Evolutionary conservation across 1,140 invertebrate species (phyloP), one percentile per base, ranked within the genome.

Genomic region (Holcopasites calliopsidis): DNA sequence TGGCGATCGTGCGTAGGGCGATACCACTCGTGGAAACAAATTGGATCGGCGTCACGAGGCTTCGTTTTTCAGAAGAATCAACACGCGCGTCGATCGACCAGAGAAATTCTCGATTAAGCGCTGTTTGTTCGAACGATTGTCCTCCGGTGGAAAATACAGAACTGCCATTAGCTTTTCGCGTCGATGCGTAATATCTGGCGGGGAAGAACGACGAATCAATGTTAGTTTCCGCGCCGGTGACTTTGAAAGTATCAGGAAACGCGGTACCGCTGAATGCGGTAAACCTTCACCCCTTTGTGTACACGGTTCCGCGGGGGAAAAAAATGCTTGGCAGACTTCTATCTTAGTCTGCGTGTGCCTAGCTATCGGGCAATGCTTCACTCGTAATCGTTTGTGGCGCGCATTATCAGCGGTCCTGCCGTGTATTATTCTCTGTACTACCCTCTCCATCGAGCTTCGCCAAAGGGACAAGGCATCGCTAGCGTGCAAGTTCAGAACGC

Each of bases 401-500:
- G 31, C 33, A 10, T 68, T 54, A 52, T 68, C 49, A 13, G 6
- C 28, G 50, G 3, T 8, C 31, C 18, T 8, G 33, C 52, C 40
- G 26, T 31, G 44, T 47, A n/a, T 26, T 47, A 16, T 47, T 16
- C 16, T 62, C 8, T 21, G 0, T 11, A 16, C 18, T 3, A 3
- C 35, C 40, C 3, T 16, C 18, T 13, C 13, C 16, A 8, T 16
- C 13, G 5, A 11, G 0, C 40, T 8, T 23, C 31, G 54, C 38
- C 68, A 71, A 60, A 44, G 61, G 21, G 21, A 66, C 40, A 47
- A 57, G 44, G 35, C 38, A 23, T 66, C 6, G 49, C 28, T 26
- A 13, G 55, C 57, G 68, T 55, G 71, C 60, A 50, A 49, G 42
- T 66, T 47, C 64, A 47, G 50, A 28, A 50, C n/a, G 64, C 54